Evolutionary conservation across 2,113 vertebrate genomes (phyloP).

Genomic region (Spilogale gracilis): DNA sequence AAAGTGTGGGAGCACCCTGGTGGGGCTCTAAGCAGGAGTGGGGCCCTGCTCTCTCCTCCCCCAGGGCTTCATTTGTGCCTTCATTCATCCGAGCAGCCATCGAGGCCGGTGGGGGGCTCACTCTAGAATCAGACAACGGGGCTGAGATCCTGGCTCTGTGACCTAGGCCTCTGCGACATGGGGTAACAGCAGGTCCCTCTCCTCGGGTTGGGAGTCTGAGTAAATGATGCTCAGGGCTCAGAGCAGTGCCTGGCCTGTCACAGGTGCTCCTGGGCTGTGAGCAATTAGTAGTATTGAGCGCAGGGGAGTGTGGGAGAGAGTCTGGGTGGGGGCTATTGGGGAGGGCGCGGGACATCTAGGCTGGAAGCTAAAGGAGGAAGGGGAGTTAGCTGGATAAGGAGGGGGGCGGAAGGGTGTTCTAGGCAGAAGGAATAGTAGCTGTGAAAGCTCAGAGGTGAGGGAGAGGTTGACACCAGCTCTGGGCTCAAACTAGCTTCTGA

Average conservation of each 20-base stretch:
- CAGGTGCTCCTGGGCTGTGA: neutral
- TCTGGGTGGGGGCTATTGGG: neutral
- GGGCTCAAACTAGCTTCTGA: neutral
- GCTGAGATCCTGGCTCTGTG: neutral
- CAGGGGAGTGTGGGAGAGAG: neutral
- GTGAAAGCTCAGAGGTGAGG: neutral
- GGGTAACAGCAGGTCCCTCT: neutral
- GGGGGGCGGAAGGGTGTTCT: neutral
- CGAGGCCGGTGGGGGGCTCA: neutral
- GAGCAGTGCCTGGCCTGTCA: neutral
- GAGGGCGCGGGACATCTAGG: neutral
- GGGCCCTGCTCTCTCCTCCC: neutral
- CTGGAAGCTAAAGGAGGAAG: neutral
- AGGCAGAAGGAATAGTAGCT: neutral
- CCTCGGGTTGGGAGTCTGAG: neutral
- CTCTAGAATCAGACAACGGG: fast-evolving
- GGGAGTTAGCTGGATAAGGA: neutral
- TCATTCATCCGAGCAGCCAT: neutral
- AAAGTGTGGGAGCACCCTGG: neutral
- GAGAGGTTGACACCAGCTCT: neutral
- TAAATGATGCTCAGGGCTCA: neutral
- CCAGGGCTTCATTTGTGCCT: neutral
- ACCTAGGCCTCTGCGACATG: neutral
- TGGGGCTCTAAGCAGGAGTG: neutral
- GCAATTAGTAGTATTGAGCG: neutral